Evolutionary conservation across 2,888 invertebrate species (phyloP), one percentile per base, ranked within the genome.

Genomic region (Polietes domitor): DNA sequence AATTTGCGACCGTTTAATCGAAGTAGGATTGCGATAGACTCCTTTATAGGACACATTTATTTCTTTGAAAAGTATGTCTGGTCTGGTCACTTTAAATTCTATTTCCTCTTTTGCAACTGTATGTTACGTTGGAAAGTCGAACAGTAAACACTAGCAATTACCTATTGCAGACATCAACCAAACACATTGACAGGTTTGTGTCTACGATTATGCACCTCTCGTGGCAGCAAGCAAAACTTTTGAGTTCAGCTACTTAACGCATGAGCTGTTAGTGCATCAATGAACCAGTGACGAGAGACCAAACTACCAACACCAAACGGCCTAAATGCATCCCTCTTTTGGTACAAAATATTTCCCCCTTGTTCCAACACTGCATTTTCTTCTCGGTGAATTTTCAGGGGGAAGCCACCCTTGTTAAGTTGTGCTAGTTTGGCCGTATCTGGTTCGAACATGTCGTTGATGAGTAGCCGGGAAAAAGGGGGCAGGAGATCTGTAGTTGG

Each of bases 381-480:
- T n/a, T n/a, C n/a, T n/a, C n/a, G n/a, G n/a, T n/a, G n/a, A n/a
- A n/a, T n/a, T n/a, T n/a, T n/a, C n/a, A 24, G 21, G 55, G 55
- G 21, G 24, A 55, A 55, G 24, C 24, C 55, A 55, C 55, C 55
- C 55, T 68, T 4, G 17, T 65, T 41, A 21, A 65, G 12, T 41
- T 9, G 21, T 21, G 41, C 37, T 37, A 37, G n/a, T 63, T 10
- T 50, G 24, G 15, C 2, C 47, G 65, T 3, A 19, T 65, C 19
- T 41, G 24, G 15, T 41, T 21, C 1, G 9, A 26, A 47, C 26
- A 70, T 9, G n/a, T 28, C 28, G 10, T 50, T 68, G 50, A 70
- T 70, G 70, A 47, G 50, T 58, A 58, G 28, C n/a, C 12, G n/a
- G 7, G 50, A 9, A 47, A 50, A 41, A 10, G 47, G 70, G 37